Percentiles rank a stretch among this genome's conserved stretches.
These are phyloP conservation scores for Plagiodera versicolora DNA, from an alignment of 2,888 invertebrate genomes.

Conservation along the genomic window DNA sequence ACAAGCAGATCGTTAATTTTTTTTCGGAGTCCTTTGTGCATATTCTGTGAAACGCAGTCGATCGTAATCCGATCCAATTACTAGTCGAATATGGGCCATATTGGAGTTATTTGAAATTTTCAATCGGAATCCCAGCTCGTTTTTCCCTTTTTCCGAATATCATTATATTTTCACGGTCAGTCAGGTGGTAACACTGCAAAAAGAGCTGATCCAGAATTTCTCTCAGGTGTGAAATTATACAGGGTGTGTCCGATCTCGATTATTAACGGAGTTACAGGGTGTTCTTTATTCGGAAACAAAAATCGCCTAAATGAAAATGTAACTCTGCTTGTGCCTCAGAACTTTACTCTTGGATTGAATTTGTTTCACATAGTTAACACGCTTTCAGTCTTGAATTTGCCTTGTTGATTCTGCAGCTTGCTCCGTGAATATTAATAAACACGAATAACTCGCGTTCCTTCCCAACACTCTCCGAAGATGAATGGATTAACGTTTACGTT, in stretches of 20 bases:
- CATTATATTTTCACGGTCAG: conserved; percentile 15
- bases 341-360: conserved; percentile 1
- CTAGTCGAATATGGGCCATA: conserved; percentile 5
- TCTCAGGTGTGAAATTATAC: too few relatives aligned
- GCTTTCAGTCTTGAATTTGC: not conserved
- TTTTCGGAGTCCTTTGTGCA: not conserved
- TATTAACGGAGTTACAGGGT: too few relatives aligned
- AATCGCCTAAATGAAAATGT: too few relatives aligned
- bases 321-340: too few relatives aligned
- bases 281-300: too few relatives aligned
- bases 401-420: conserved; percentile 7
- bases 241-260: too few relatives aligned
- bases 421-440: conserved; percentile 10
- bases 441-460: conserved; percentile 12
- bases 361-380: conserved; percentile 2
- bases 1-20: too few relatives aligned
- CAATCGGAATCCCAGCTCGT: conserved; percentile 1
- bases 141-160: not conserved
- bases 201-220: too few relatives aligned
- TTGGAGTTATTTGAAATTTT: conserved; percentile 3
- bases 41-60: conserved; percentile 6
- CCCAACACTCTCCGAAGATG: conserved; percentile 11
- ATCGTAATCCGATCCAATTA: conserved; percentile 13
- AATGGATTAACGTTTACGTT: conserved; percentile 11
- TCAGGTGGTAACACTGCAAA: too few relatives aligned